Conservation (phyloP, 2,888 invertebrate species). For the Cheilosia scutellata region DNA sequence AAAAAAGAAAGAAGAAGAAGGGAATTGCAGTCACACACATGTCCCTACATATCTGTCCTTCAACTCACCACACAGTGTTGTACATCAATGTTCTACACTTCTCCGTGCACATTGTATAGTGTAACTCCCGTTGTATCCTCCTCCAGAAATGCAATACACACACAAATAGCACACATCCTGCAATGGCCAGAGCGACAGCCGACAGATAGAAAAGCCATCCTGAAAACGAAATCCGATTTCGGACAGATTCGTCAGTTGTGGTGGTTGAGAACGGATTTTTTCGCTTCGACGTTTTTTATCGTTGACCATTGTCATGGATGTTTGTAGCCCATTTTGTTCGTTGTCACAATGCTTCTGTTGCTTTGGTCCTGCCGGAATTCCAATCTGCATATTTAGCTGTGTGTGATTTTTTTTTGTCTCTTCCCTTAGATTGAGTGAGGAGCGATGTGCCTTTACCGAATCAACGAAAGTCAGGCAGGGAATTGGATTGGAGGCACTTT, state of each 20-base stretch:
- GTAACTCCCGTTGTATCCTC: slow-evolving; percentile 1
- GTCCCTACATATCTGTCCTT: slow-evolving; percentile 25
- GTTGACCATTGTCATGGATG: slow-evolving; percentile 61
- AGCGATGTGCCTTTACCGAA: slow-evolving; percentile 48
- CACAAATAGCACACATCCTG: neutral
- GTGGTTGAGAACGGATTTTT: slow-evolving; percentile 60
- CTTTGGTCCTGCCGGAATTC: slow-evolving; percentile 56
- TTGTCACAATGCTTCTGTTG: slow-evolving; percentile 47
- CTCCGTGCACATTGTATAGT: neutral
- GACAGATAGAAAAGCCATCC: slow-evolving; percentile 27
- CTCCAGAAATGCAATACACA: neutral
- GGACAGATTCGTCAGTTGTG: slow-evolving; percentile 69
- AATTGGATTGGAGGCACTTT: slow-evolving; percentile 69
- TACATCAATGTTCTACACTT: neutral
- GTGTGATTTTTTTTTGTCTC: slow-evolving; percentile 2
- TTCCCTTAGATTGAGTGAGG: slow-evolving; percentile 27
- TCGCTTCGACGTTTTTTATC: slow-evolving; percentile 60
- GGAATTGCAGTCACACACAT: slow-evolving; percentile 35
- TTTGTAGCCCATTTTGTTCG: slow-evolving; percentile 52
- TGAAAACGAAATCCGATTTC: slow-evolving; percentile 70
- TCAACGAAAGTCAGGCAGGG: slow-evolving; percentile 61
- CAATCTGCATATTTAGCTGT: slow-evolving; percentile 66
- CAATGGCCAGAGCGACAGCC: neutral
- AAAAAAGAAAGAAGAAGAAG: neutral
- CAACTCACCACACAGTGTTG: slow-evolving; percentile 1